These are phyloP conservation scores for Glyphotaelius pellucidus DNA, from an alignment of 2,888 invertebrate species.

Conservation along the genomic window DNA sequence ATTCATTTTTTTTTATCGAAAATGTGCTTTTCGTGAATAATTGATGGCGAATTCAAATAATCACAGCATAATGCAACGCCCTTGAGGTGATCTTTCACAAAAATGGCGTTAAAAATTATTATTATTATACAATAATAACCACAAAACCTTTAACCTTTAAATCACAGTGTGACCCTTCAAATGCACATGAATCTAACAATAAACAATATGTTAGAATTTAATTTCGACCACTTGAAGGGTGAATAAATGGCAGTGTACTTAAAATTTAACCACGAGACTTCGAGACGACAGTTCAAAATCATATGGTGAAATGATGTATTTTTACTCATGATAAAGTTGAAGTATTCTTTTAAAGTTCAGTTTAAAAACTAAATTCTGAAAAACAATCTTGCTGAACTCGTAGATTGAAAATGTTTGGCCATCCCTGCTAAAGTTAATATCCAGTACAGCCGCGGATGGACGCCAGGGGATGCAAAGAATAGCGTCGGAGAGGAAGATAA, in stretches of 20 bases:
- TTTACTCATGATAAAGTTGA: background rate
- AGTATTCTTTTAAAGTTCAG: background rate
- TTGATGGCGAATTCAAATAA: too few species aligned
- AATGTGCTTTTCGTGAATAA: too few species aligned
- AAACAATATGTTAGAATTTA: background rate
- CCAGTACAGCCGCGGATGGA: background rate
- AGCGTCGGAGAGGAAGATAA: background rate
- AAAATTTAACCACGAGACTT: too few species aligned
- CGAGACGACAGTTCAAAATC: background rate
- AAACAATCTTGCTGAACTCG: background rate
- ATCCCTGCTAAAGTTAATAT: background rate
- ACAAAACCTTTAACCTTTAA: background rate
- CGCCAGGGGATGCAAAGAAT: background rate
- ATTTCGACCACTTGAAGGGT: background rate
- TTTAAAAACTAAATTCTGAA: background rate
- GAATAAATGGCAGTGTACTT: background rate
- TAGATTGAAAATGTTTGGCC: background rate
- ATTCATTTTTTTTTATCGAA: too few species aligned
- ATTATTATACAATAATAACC: background rate
- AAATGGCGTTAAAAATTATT: too few species aligned
- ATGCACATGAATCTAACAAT: too few species aligned
- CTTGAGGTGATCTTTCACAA: too few species aligned
- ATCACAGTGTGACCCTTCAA: background rate
- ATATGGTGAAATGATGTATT: background rate
- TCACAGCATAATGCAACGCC: background rate